phyloP scores from a whole-genome alignment of 92 coral and sea anemone species.

The Meandrina meandrites region DNA sequence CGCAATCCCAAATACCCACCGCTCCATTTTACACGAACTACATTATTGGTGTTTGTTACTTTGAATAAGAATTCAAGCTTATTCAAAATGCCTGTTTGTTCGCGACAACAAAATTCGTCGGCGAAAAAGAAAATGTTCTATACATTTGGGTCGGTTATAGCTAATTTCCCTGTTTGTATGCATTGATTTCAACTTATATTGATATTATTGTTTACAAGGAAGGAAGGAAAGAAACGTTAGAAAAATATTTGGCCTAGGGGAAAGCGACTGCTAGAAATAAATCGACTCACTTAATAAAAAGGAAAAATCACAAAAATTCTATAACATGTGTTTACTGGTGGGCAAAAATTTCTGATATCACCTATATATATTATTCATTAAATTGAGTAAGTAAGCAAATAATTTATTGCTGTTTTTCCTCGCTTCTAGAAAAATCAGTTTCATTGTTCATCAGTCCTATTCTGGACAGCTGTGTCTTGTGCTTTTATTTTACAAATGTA shows the following conservation, averaged over 20 bases:
- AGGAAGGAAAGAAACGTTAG: neutral
- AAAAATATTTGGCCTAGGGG: slow-evolving; percentile 3
- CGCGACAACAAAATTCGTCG: neutral
- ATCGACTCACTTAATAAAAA: neutral
- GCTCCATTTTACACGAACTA: neutral
- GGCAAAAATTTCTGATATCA: neutral
- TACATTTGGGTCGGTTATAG: neutral
- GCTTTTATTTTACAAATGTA: neutral
- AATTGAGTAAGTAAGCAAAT: neutral
- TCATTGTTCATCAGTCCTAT: neutral
- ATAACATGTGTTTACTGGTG: neutral
- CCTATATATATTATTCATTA: neutral
- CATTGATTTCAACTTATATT: neutral
- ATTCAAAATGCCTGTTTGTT: neutral
- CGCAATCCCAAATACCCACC: neutral
- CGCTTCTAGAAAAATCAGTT: neutral
- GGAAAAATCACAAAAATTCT: neutral
- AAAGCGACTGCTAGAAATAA: neutral
- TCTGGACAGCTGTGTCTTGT: neutral
- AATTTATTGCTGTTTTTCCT: neutral
- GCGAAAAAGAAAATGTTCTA: neutral
- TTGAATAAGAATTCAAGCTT: neutral
- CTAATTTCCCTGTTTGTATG: neutral
- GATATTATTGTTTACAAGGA: neutral
- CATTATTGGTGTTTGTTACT: neutral